Conservation (phyloP, 1,140 invertebrate species). For the Geopemphigus sp. region DNA sequence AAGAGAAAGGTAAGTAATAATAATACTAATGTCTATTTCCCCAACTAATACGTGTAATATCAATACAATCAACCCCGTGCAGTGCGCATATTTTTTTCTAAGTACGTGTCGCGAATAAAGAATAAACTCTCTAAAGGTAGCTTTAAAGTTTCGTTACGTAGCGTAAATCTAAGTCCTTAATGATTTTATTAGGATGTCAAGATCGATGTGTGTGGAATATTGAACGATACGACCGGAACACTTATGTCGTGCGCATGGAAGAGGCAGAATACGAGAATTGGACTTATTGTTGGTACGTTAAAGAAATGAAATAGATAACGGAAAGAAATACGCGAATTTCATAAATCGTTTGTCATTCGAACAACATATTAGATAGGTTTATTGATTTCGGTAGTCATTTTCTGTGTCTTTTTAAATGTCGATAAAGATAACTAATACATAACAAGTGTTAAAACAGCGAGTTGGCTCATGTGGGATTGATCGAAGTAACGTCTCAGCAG, state of each 20-base stretch:
- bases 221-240: constrained; percentile 82
- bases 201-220: constrained; percentile 66
- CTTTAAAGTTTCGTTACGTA: not conserved
- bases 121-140: not conserved
- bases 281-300: constrained; percentile 32
- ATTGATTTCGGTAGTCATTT: no score
- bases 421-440: no score
- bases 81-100: not conserved
- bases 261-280: constrained; percentile 75
- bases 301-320: not conserved
- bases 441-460: no score
- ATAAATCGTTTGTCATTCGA: no score
- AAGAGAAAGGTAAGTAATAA: not conserved
- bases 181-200: constrained; percentile 59
- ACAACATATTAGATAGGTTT: no score
- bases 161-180: no score
- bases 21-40: not conserved
- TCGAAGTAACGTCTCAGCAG: no score
- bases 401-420: no score
- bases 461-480: no score
- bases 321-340: no score
- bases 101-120: not conserved
- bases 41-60: no score
- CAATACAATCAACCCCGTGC: not conserved
- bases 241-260: constrained; percentile 95